Conservation (phyloP, 1,140 invertebrate genomes). For the Drosophila sp. region DNA sequence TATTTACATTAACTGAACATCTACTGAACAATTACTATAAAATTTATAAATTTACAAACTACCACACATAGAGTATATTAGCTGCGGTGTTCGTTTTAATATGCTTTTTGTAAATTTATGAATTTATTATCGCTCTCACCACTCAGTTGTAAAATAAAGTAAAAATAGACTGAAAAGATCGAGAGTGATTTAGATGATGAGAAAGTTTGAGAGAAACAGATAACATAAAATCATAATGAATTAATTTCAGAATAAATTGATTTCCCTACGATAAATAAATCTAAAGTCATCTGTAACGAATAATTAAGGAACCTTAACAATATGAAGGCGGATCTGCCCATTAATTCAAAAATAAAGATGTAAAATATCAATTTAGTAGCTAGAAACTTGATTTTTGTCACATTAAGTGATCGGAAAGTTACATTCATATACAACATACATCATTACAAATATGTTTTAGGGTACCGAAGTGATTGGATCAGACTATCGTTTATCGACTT, state of each 20-base stretch:
- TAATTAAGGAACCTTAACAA: constrained; percentile 58
- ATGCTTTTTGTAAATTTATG: not conserved
- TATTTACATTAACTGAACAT: too few species aligned
- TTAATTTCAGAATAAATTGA: constrained; percentile 46
- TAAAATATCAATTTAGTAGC: too few species aligned
- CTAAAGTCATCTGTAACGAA: constrained; percentile 69
- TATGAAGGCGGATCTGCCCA: too few species aligned
- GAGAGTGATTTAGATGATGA: not conserved
- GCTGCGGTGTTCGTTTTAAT: not conserved
- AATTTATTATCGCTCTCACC: constrained; percentile 11
- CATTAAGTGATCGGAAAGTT: too few species aligned
- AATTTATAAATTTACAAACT: too few species aligned
- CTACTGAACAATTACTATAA: too few species aligned
- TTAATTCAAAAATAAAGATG: too few species aligned
- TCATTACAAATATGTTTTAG: too few species aligned
- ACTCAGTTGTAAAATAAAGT: not conserved
- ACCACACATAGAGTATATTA: constrained; percentile 20
- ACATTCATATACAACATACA: too few species aligned
- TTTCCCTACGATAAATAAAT: constrained; percentile 59
- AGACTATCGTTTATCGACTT: too few species aligned
- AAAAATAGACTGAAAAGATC: not conserved
- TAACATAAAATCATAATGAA: constrained; percentile 1
- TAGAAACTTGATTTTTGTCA: too few species aligned
- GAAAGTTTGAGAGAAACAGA: not conserved
- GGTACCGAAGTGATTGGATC: too few species aligned